Conservation (phyloP, 1,140 invertebrate species). For the Pissodes strobi region DNA sequence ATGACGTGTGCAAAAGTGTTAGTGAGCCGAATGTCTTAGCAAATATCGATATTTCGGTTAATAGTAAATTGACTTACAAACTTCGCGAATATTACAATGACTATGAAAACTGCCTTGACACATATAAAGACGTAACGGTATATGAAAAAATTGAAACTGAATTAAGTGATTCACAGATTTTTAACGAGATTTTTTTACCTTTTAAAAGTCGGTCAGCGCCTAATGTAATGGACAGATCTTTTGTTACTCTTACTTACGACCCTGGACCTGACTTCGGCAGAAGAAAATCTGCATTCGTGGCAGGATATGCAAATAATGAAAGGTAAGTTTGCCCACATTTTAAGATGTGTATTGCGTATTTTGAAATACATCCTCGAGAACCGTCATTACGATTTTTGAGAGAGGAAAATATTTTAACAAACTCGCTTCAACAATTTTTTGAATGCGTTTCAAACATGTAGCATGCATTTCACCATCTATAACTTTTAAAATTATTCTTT, state of each 20-base stretch:
- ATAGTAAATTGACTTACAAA: slow-evolving; percentile 36
- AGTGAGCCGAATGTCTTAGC: slow-evolving; percentile 47
- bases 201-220: slow-evolving; percentile 50
- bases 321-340: slow-evolving; percentile 41
- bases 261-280: slow-evolving; percentile 48
- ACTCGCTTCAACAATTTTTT: too few species aligned
- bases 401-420: too few species aligned
- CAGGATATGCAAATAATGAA: slow-evolving; percentile 39
- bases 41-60: slow-evolving; percentile 21
- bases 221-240: slow-evolving; percentile 49
- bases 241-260: slow-evolving; percentile 52
- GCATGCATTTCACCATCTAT: too few species aligned
- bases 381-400: too few species aligned
- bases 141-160: slow-evolving; percentile 34
- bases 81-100: slow-evolving; percentile 55
- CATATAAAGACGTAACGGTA: slow-evolving; percentile 28
- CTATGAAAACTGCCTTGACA: slow-evolving; percentile 52
- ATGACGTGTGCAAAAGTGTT: slow-evolving; percentile 43
- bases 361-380: too few species aligned
- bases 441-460: too few species aligned
- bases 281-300: slow-evolving; percentile 47
- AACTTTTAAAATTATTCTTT: too few species aligned
- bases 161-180: slow-evolving; percentile 50
- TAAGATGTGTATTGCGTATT: too few species aligned
- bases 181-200: slow-evolving; percentile 47